Base-by-base conservation (phyloP, 2,113 vertebrate genomes). In the Gopherus evgoodei region DNA sequence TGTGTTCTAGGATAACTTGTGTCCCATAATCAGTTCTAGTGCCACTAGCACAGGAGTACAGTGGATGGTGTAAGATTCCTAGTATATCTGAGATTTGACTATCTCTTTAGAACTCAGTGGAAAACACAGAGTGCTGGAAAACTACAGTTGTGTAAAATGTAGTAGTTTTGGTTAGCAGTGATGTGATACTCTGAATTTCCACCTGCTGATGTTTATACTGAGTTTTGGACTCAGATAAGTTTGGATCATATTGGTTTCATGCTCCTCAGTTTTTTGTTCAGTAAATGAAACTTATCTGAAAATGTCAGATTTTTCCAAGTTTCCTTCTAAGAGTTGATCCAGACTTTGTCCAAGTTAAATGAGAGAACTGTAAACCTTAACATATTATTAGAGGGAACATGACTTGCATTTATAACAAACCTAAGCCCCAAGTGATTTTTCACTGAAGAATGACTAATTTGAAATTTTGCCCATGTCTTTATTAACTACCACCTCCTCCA, bases 201-300 rank as follows among this genome's bases (percentile, higher is more conserved):
- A 1, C 22, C 83, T 91, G 5, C 59, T 57, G 4, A 0, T 2
- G 14, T 75, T 90, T 86, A 62, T 29, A 62, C 31, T 59, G 84
- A 62, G 76, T 72, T 6, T 16, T 4, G 4, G 5, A 7, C 69
- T 89, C 54, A 76, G 27, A 57, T 9, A 84, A 38, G 44, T 79
- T 9, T 83, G 83, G 0, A 0, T 35, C 42, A 62, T 62, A 31
- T 31, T 29, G 57, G 27, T 31, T 62, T 62, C 57, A 12, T 54
- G 19, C 53, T 9, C 21, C 8, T 87, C 35, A 80, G 0, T 21
- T 89, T 19, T 79, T 4, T 10, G 54, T 62, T 84, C 1, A 10
- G 21, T 12, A 56, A 81, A 8, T 65, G 2, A 88, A 81, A 14
- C 53, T 24, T 47, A 1, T 65, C 27, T 80, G 21, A 6, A 87